Base-by-base conservation (phyloP, 2,113 vertebrate species). In the Rhinopithecus roxellana region DNA sequence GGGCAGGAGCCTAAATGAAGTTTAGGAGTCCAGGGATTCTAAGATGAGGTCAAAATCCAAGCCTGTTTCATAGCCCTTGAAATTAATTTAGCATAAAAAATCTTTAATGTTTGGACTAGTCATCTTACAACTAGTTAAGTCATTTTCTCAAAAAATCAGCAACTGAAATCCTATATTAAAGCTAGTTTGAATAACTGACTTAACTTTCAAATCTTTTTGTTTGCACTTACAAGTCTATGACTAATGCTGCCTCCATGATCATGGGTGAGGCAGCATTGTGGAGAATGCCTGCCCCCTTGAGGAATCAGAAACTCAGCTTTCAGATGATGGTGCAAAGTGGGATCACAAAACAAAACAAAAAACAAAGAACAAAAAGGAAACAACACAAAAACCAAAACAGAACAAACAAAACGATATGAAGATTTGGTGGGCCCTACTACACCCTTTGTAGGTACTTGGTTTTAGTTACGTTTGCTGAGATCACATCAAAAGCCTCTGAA, bases 281-380 rank as follows among this genome's bases (percentile, higher is more conserved):
- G 87, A n/a, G 8, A 77, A 83, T 16, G 90, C 38, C 95, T 97
- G 90, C 89, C 84, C 95, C 87, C 95, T 96, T 20, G 94, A 97
- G 92, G 97, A 93, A 55, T 14, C 55, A 77, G 93, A 80, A 79
- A 70, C 79, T 81, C 79, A 17, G 23, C 69, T 80, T 95, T 82
- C 12, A 83, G 82, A 83, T 35, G 67, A 77, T 4, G 11, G 45
- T 90, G 38, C 16, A 48, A 85, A 78, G 79, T 27, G 30, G 30
- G 59, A 43, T 92, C 40, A 79, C 20, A 6, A n/a, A 82, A 82
- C 43, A 80, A 32, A 84, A 27, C 1, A 52, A 57, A 40, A 27
- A 20, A 86, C 57, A 55, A n/a, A 69, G 18, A 25, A 50, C 43
- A 89, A 12, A 67, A 64, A 61, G 45, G 38, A 45, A 92, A 45